Conservation (phyloP, 2,797 vertebrate species). For the Artibeus lituratus region DNA sequence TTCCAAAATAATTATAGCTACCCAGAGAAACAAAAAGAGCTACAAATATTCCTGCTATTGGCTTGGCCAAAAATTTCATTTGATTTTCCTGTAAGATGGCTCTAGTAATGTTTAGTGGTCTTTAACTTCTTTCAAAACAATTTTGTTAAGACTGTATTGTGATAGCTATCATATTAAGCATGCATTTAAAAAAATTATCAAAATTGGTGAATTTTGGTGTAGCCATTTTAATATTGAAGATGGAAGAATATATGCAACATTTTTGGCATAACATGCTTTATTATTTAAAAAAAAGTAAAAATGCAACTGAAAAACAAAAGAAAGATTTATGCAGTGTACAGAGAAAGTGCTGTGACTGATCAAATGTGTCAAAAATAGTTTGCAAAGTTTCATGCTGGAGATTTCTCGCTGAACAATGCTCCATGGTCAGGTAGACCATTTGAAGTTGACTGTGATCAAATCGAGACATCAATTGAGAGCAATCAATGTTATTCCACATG, state of each 20-base stretch:
- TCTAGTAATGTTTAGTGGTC: neutral
- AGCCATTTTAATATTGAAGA: neutral
- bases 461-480: neutral
- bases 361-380: neutral
- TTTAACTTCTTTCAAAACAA: neutral
- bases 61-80: neutral
- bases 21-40: constrained; percentile 14
- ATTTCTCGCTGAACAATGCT: neutral
- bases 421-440: neutral
- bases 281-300: neutral
- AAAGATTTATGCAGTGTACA: neutral
- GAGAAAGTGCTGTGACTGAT: neutral
- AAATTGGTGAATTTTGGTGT: neutral
- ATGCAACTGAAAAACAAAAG: neutral
- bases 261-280: neutral
- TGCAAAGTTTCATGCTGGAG: neutral
- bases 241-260: neutral
- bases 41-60: neutral
- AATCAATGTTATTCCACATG: neutral
- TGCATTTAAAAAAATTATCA: neutral
- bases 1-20: constrained; percentile 37
- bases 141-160: neutral
- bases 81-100: neutral
- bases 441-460: neutral
- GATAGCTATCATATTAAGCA: neutral